Conservation (phyloP, 2,113 vertebrate genomes). For the Ahaetulla prasina region DNA sequence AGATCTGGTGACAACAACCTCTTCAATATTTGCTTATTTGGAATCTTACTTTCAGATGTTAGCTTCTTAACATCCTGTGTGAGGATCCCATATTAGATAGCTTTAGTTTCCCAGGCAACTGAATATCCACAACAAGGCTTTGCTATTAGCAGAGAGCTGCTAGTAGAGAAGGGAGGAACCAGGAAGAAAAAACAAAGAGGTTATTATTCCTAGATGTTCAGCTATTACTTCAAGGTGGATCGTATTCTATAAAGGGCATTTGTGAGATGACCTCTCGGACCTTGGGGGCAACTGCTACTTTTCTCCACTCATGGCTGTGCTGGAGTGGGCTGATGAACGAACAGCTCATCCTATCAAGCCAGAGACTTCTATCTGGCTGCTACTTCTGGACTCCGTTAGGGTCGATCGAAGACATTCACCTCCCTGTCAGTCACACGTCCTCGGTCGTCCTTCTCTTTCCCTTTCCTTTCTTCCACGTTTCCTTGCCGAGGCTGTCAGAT, state of each 20-base stretch:
- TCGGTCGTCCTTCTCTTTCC: constrained; percentile 53
- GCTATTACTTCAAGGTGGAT: constrained; percentile 14
- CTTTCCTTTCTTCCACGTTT: constrained; percentile 45
- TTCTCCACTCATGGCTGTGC: constrained; percentile 41
- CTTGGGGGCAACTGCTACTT: constrained; percentile 37
- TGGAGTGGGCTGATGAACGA: constrained; percentile 53
- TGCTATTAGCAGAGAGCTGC: not conserved
- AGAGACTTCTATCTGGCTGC: constrained; percentile 51
- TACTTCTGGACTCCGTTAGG: constrained; percentile 58
- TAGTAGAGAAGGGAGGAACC: constrained; percentile 10
- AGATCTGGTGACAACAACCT: fast-evolving
- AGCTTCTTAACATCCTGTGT: constrained; percentile 25
- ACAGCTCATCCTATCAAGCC: constrained; percentile 53
- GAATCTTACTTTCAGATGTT: not conserved
- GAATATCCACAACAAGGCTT: constrained; percentile 50
- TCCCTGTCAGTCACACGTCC: constrained; percentile 51
- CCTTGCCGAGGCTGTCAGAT: constrained; percentile 57
- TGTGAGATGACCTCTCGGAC: constrained; percentile 41
- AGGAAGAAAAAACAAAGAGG: too few species aligned
- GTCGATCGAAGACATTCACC: constrained; percentile 48
- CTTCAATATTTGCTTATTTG: not conserved
- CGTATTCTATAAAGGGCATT: constrained; percentile 21
- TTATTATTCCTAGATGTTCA: constrained; percentile 40
- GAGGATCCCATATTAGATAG: constrained; percentile 51
- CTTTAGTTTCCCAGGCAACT: constrained; percentile 75